Evolutionary conservation across 2,797 vertebrate species (phyloP).

Genomic region (Protonibea diacanthus): DNA sequence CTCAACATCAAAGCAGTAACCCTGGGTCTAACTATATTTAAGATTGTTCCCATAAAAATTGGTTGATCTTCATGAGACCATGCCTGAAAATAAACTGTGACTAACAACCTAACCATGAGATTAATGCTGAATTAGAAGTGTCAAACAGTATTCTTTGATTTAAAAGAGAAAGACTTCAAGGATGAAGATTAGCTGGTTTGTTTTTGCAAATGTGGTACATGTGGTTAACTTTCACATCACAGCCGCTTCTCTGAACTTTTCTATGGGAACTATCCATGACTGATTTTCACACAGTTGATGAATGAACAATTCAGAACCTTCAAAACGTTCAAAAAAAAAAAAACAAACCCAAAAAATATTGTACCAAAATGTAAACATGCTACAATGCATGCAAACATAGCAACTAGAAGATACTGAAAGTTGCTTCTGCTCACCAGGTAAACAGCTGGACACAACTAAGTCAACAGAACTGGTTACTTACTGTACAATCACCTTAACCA

Average conservation of each 20-base stretch:
- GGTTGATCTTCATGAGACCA: background rate
- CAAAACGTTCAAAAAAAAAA: no score
- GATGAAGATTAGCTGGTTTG: background rate
- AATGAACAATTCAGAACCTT: no score
- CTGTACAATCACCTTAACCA: background rate
- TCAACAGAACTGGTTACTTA: background rate
- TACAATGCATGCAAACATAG: background rate
- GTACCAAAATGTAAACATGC: no score
- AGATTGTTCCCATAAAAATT: constrained; percentile 4
- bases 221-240: background rate
- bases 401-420: background rate
- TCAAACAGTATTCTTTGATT: no score
- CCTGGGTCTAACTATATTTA: background rate
- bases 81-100: no score
- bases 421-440: background rate
- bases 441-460: background rate
- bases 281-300: no score
- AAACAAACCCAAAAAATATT: no score
- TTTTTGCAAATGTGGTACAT: background rate
- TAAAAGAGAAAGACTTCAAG: background rate
- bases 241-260: background rate
- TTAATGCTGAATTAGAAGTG: no score
- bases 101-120: no score
- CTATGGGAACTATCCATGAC: background rate
- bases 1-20: constrained; percentile 23